Conservation (phyloP, 2,888 invertebrate species). For the Rotaria magnacalcarata region DNA sequence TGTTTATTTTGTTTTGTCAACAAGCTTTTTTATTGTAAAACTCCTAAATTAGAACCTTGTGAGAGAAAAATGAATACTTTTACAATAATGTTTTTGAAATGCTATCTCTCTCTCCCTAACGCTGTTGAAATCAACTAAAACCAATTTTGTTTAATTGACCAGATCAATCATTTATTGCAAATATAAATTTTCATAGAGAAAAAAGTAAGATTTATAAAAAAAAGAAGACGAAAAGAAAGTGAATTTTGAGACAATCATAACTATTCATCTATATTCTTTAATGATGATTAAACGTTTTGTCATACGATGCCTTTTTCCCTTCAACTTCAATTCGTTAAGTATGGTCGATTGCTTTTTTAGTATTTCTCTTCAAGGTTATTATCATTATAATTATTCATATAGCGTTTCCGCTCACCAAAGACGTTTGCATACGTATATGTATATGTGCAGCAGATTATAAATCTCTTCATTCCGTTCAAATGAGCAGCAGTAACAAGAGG, state of each 20-base stretch:
- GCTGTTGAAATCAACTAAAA: too few relatives aligned
- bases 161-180: too few relatives aligned
- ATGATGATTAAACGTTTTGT: constrained; percentile 21
- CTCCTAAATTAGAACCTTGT: too few relatives aligned
- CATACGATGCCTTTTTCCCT: not conserved
- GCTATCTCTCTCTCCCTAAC: too few relatives aligned
- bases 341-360: not conserved
- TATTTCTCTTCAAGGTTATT: constrained; percentile 20
- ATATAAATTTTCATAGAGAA: too few relatives aligned
- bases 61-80: too few relatives aligned
- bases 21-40: too few relatives aligned
- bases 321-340: not conserved
- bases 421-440: constrained; percentile 20
- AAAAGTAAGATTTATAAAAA: too few relatives aligned
- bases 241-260: not conserved
- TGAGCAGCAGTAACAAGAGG: constrained; percentile 15
- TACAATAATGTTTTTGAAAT: too few relatives aligned
- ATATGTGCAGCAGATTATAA: constrained; percentile 16
- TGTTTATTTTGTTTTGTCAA: too few relatives aligned
- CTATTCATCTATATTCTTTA: not conserved
- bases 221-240: not conserved
- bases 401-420: constrained; percentile 20
- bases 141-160: too few relatives aligned
- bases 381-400: constrained; percentile 23
- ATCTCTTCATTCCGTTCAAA: constrained; percentile 31